phyloP scores from a whole-genome alignment of 2,113 vertebrate species.

The Ploceus nigricollis region DNA sequence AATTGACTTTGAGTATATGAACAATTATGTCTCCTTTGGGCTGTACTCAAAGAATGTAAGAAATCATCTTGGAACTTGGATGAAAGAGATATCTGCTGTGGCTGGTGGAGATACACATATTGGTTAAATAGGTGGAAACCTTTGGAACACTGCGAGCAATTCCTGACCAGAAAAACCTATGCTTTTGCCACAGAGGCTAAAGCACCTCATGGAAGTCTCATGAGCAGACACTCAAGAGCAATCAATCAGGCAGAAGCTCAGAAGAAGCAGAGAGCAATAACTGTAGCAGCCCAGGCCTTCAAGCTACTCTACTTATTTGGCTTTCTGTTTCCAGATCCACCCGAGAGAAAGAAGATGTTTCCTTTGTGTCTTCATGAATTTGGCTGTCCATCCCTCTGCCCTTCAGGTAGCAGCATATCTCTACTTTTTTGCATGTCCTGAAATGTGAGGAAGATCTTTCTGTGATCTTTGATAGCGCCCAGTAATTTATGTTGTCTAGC shows the following conservation, averaged over 20 bases:
- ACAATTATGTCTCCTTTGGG: not conserved
- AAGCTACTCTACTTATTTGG: rapidly evolving
- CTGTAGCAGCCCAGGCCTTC: not conserved
- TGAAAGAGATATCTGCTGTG: not conserved
- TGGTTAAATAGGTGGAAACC: not conserved
- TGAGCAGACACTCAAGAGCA: not conserved
- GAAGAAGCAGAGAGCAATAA: not conserved
- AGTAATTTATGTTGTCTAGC: not conserved
- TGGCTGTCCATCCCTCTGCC: not conserved
- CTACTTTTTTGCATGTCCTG: not conserved
- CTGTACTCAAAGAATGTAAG: not conserved
- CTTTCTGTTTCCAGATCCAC: not conserved
- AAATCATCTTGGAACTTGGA: not conserved
- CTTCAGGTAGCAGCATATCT: not conserved
- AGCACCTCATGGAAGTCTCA: not conserved
- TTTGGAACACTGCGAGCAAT: not conserved
- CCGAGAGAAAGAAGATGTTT: not conserved
- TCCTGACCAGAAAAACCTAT: not conserved
- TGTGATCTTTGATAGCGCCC: not conserved
- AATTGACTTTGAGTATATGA: not conserved
- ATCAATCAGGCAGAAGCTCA: not conserved
- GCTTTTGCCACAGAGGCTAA: not conserved
- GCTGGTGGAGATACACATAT: not conserved
- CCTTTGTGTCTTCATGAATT: not conserved
- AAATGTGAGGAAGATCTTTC: not conserved